These are phyloP conservation scores for Eulemur rufifrons DNA, from an alignment of 2,113 vertebrate species.

Conservation along the genomic window DNA sequence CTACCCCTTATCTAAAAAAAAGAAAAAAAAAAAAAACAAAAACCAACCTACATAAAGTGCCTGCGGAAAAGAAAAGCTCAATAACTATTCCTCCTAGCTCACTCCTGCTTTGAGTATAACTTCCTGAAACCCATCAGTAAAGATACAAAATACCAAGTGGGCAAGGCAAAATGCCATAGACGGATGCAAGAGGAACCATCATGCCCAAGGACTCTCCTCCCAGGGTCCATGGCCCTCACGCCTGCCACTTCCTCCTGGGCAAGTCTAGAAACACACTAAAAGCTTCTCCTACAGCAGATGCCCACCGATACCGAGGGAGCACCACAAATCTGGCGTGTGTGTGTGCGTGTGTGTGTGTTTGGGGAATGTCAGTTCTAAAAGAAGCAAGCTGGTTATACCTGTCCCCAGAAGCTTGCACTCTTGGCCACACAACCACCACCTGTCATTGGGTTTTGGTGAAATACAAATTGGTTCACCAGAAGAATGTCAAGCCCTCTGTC, in stretches of 20 bases:
- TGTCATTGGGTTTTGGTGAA: background rate
- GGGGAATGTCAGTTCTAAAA: background rate
- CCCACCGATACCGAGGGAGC: background rate
- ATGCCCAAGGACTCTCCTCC: background rate
- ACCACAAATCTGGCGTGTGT: too few species aligned
- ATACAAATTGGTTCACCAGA: background rate
- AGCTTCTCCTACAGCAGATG: background rate
- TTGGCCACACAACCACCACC: background rate
- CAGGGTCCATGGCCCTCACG: background rate
- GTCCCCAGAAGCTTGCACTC: background rate
- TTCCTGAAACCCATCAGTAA: background rate
- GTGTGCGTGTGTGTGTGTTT: background rate
- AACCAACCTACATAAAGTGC: background rate
- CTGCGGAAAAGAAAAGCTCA: background rate
- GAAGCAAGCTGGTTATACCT: background rate
- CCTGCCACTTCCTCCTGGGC: background rate
- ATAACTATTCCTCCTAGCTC: background rate
- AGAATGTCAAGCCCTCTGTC: background rate
- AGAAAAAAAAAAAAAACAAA: background rate
- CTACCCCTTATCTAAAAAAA: background rate
- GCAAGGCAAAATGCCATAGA: background rate
- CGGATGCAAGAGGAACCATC: background rate
- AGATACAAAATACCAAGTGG: background rate
- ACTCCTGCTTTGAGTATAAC: background rate
- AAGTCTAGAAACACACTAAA: background rate